phyloP scores from a whole-genome alignment of 2,113 vertebrate species.

The sheep (Ovis aries) region DNA sequence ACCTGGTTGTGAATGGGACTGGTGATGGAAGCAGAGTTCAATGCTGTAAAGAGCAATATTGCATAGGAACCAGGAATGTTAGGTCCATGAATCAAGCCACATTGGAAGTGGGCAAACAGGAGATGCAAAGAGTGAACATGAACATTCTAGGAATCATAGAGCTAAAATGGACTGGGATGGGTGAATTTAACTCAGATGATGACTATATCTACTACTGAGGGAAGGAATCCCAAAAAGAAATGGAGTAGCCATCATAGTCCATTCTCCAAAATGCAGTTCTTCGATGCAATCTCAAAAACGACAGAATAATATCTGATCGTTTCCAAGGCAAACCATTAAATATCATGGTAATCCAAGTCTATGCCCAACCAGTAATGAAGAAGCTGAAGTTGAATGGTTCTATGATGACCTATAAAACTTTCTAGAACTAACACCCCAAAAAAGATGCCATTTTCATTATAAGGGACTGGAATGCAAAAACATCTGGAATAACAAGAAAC shows the following conservation, averaged over 20 bases:
- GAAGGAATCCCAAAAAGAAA: background rate
- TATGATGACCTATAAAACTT: background rate
- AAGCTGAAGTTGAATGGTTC: background rate
- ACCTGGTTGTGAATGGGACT: background rate
- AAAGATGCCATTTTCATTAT: background rate
- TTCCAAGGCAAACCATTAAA: background rate
- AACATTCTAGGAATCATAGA: background rate
- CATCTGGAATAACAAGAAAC: background rate
- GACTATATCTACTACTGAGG: background rate
- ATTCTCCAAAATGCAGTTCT: background rate
- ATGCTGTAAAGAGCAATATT: background rate
- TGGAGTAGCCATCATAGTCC: background rate
- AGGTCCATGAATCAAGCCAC: background rate
- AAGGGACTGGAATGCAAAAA: background rate
- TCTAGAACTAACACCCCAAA: background rate
- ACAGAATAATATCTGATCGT: background rate
- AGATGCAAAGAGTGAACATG: background rate
- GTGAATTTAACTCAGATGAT: background rate
- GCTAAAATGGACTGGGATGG: background rate
- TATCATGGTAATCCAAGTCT: background rate
- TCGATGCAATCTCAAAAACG: background rate
- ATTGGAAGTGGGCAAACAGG: background rate
- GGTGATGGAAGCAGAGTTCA: background rate
- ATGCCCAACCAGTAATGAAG: background rate
- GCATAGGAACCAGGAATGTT: background rate